Conservation (phyloP, 53 echinoderm and acorn worm genomes). For the Echinometra lucunter region DNA sequence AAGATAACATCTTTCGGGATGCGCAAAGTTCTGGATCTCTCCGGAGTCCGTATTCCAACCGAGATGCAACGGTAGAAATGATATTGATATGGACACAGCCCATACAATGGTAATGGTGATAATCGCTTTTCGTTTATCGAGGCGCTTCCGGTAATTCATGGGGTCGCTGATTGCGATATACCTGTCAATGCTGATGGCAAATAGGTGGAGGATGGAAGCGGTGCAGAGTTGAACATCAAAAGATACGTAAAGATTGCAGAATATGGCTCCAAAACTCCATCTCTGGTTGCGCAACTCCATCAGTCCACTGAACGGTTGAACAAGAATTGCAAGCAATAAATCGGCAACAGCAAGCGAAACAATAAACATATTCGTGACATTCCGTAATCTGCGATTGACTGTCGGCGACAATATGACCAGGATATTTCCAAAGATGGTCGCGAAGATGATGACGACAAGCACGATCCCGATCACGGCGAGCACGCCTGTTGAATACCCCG, state of each 20-base stretch:
- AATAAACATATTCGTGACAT: slow-evolving; percentile 85
- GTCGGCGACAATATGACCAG: slow-evolving; percentile 84
- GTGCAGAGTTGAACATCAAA: slow-evolving; percentile 91
- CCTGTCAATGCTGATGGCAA: slow-evolving; percentile 86
- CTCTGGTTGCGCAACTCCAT: slow-evolving; percentile 78
- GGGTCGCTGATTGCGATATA: slow-evolving; percentile 89
- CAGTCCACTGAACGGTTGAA: slow-evolving; percentile 84
- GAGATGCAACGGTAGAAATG: slow-evolving; percentile 86
- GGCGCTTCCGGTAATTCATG: slow-evolving; percentile 83
- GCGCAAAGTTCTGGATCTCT: slow-evolving; percentile 81
- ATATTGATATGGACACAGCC: slow-evolving; percentile 85
- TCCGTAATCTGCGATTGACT: slow-evolving; percentile 82
- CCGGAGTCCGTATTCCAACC: slow-evolving; percentile 88
- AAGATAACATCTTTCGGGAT: slow-evolving; percentile 74
- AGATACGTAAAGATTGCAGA: slow-evolving; percentile 89
- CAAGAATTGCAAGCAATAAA: slow-evolving; percentile 80
- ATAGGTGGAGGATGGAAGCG: slow-evolving; percentile 86
- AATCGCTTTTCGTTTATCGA: slow-evolving; percentile 78
- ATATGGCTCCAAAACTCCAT: slow-evolving; percentile 84
- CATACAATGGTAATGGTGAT: slow-evolving; percentile 83
- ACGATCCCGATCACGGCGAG: slow-evolving; percentile 71
- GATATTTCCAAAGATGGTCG: slow-evolving; percentile 84
- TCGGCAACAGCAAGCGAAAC: slow-evolving; percentile 90
- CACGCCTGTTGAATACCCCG: slow-evolving; percentile 67
- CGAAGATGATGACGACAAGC: slow-evolving; percentile 74